A percentile compares a stretch with the other conserved stretches of the same genome.
Conservation (phyloP, 2,113 vertebrate species). For the Boleophthalmus pectinirostris region DNA sequence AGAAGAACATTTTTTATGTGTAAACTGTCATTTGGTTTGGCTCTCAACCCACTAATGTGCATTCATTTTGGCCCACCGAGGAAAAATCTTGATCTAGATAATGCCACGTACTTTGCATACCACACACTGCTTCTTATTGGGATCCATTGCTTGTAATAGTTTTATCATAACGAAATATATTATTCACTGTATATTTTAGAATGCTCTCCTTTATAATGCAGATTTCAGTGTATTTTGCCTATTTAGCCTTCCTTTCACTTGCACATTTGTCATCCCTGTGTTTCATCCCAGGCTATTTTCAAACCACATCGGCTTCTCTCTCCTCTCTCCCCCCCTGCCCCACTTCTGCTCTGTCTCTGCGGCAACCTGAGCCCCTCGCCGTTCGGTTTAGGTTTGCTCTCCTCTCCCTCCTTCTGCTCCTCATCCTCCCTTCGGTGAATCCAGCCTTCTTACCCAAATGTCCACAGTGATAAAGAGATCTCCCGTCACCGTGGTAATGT, state of each 20-base stretch:
- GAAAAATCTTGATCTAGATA: too few relatives aligned
- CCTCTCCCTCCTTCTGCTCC: conserved; percentile 16
- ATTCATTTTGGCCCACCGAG: too few relatives aligned
- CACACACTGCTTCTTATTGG: background rate
- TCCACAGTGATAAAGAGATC: conserved; percentile 57
- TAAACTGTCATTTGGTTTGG: too few relatives aligned
- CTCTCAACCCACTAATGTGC: too few relatives aligned
- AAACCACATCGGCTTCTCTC: conserved; percentile 49
- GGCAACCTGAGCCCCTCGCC: conserved; percentile 44
- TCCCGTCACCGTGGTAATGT: conserved; percentile 58
- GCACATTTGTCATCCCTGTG: conserved; percentile 19
- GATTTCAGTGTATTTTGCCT: background rate
- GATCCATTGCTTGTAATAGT: background rate
- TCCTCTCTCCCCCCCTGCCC: conserved; percentile 35
- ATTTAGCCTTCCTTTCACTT: conserved; percentile 16
- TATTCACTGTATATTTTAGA: background rate
- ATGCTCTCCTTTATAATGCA: background rate
- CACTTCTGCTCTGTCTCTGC: conserved; percentile 59
- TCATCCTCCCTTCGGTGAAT: conserved; percentile 36
- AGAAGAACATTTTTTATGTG: too few relatives aligned
- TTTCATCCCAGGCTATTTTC: conserved; percentile 68
- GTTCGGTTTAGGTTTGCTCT: conserved; percentile 57
- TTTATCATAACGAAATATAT: background rate
- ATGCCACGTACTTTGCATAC: too few relatives aligned
- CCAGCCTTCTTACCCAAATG: conserved; percentile 52